Evolutionary conservation across 2,888 invertebrate species (phyloP).

Genomic region (Eurois occulta): DNA sequence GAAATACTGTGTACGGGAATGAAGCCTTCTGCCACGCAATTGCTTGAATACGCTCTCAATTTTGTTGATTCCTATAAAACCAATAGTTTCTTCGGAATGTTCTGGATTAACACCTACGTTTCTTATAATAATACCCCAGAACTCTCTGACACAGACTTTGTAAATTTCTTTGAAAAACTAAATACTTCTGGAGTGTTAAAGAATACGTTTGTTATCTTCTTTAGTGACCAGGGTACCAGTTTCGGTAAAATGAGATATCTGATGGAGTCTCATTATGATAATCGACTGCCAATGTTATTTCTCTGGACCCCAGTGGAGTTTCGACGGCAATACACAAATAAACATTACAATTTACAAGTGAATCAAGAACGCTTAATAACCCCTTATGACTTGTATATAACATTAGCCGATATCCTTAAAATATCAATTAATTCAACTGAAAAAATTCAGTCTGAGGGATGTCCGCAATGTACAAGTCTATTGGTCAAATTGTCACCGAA

Average conservation of each 20-base stretch:
- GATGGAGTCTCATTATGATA: slow-evolving; percentile 94
- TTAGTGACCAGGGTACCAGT: slow-evolving; percentile 95
- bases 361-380: slow-evolving; percentile 93
- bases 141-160: slow-evolving; percentile 91
- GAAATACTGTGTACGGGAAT: slow-evolving; percentile 82
- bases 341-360: slow-evolving; percentile 89
- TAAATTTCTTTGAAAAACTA: slow-evolving; percentile 89
- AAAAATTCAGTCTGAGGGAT: slow-evolving; percentile 87
- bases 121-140: slow-evolving; percentile 91
- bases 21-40: slow-evolving; percentile 91
- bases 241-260: slow-evolving; percentile 92
- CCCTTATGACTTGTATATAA: slow-evolving; percentile 94
- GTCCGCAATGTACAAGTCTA: slow-evolving; percentile 91
- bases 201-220: slow-evolving; percentile 92
- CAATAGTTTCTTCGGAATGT: slow-evolving; percentile 92
- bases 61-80: slow-evolving; percentile 91
- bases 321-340: slow-evolving; percentile 87
- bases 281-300: slow-evolving; percentile 93
- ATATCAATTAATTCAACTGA: slow-evolving; percentile 73
- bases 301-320: slow-evolving; percentile 92
- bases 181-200: slow-evolving; percentile 89
- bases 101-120: slow-evolving; percentile 94
- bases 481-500: slow-evolving; percentile 89
- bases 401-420: slow-evolving; percentile 91
- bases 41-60: slow-evolving; percentile 92